phyloP scores from a whole-genome alignment of 1,140 invertebrate genomes.

The Diabrotica virgifera region DNA sequence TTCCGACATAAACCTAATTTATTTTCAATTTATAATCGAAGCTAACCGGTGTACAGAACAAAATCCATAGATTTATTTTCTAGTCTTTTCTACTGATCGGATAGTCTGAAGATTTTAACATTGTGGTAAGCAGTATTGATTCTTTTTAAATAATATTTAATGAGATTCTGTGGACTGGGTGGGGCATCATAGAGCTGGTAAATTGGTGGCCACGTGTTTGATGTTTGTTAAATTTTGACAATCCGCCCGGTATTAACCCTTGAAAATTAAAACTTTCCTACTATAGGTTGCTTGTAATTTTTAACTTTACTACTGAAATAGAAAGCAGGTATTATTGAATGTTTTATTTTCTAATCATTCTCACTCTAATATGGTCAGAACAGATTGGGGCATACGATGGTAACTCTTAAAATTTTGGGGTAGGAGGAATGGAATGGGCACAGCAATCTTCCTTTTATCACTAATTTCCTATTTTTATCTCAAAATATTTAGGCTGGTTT shows the following conservation, averaged over 20 bases:
- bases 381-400: too few species aligned
- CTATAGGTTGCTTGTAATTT: too few species aligned
- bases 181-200: slow-evolving; percentile 24
- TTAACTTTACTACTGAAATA: too few species aligned
- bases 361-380: too few species aligned
- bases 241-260: background rate
- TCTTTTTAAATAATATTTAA: background rate
- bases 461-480: too few species aligned
- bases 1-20: slow-evolving; percentile 21
- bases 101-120: slow-evolving; percentile 18
- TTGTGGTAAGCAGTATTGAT: slow-evolving; percentile 26
- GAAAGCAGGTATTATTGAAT: too few species aligned
- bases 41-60: slow-evolving; percentile 4
- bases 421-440: too few species aligned
- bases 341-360: too few species aligned
- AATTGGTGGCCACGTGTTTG: slow-evolving; percentile 39
- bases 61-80: slow-evolving; percentile 13
- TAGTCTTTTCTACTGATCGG: slow-evolving; percentile 23
- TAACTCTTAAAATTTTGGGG: too few species aligned
- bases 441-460: too few species aligned
- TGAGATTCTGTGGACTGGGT: slow-evolving; percentile 19
- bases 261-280: too few species aligned
- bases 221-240: slow-evolving; percentile 27
- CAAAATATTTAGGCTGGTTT: too few species aligned
- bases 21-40: slow-evolving; percentile 21